Evolutionary conservation across 1,140 invertebrate genomes (phyloP).

Genomic region (Neodiprion virginianus): DNA sequence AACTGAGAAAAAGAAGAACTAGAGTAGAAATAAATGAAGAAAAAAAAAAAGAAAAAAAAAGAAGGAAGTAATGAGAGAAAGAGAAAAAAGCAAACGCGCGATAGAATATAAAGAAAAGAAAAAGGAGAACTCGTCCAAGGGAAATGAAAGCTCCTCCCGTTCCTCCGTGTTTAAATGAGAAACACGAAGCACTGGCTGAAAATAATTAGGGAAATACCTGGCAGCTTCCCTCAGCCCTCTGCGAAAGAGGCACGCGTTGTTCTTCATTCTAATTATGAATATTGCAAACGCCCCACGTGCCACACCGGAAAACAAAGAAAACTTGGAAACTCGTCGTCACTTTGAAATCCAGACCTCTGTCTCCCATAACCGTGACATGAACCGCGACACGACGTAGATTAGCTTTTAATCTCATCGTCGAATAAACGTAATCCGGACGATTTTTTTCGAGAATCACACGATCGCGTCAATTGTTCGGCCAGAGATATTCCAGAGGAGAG

Average conservation of each 20-base stretch:
- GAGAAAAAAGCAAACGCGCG: neutral
- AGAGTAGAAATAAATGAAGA: neutral
- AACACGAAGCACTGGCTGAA: constrained; percentile 22
- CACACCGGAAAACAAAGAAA: neutral
- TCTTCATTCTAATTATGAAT: constrained; percentile 36
- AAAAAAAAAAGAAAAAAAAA: neutral
- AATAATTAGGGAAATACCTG: constrained; percentile 37
- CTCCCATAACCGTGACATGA: neutral
- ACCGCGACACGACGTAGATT: too few species aligned
- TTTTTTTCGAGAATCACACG: too few species aligned
- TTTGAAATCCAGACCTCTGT: neutral
- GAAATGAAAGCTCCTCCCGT: constrained; percentile 6
- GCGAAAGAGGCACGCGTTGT: constrained; percentile 13
- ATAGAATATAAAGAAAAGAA: neutral
- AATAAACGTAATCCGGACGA: too few species aligned
- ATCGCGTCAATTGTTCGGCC: neutral
- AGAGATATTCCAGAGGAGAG: neutral
- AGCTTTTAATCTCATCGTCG: too few species aligned
- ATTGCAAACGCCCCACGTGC: constrained; percentile 29
- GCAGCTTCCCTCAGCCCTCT: constrained; percentile 6
- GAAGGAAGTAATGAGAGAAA: neutral
- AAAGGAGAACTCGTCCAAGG: neutral
- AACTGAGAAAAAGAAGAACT: neutral
- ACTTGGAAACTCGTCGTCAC: too few species aligned
- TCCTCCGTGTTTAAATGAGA: constrained; percentile 6